Base-by-base conservation (phyloP, 2,888 invertebrate species). In the Ochropleura leucogaster region DNA sequence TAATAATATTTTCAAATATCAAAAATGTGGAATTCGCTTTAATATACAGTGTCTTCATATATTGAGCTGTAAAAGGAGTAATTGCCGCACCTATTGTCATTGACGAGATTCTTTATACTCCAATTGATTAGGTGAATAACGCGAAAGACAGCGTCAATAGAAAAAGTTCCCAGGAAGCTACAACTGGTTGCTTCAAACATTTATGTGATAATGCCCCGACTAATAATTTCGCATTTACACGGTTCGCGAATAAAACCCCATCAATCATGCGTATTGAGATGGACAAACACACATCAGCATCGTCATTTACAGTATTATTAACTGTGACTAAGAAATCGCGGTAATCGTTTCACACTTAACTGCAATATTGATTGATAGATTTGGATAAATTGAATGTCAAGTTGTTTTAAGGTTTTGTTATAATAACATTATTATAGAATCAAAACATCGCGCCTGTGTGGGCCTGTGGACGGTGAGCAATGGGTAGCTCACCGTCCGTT, bases 211-310 rank as follows among this genome's bases (percentile, higher is more conserved):
- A 44, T 0, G 12, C 7, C 18, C 40, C 18, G 2, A 59, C 20
- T 30, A 5, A 66, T 74, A 62, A 85, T 85, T 83, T 85, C 6
- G 8, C 63, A 83, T 83, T 82, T 59, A 63, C 60, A 85, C 67
- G 79, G 83, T 72, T 66, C 59, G 7, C 30, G 14, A 42, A 68
- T 59, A n/a, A 42, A 63, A 16, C 18, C 30, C 46, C 18, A 47
- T 30, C 14, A 40, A 62, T 60, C 59, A 72, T 47, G 18, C 63
- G 16, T 65, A 55, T 7, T 14, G 14, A 63, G 47, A 76, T 68
- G 49, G 49, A 64, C 68, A 82, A 82, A 76, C 18, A 77, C 75
- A 20, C 8, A 57, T 57, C 16, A 4, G 4, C 46, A 63, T 72
- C 57, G 51, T 68, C 42, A 81, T 66, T 53, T 53, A 66, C 49